Conservation (phyloP, 2,888 invertebrate species). For the Priocnemis perturbator region DNA sequence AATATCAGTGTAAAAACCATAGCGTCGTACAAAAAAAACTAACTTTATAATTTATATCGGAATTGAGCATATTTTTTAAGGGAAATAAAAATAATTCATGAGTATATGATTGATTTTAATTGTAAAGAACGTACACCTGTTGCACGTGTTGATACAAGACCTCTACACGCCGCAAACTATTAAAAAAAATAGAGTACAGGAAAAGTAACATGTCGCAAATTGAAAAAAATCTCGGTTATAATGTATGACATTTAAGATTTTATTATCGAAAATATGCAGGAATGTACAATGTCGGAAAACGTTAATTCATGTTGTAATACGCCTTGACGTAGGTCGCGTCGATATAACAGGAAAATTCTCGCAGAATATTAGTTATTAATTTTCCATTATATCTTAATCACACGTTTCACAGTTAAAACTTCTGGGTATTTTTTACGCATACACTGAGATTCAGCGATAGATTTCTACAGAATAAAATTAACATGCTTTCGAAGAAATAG, state of each 20-base stretch:
- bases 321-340: neutral
- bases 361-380: too few species aligned
- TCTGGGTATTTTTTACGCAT: too few species aligned
- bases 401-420: too few species aligned
- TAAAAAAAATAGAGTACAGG: slow-evolving; percentile 11
- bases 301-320: slow-evolving; percentile 26
- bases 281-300: slow-evolving; percentile 38
- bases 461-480: too few species aligned
- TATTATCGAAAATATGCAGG: slow-evolving; percentile 37
- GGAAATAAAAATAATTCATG: slow-evolving; percentile 11
- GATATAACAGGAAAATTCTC: too few species aligned
- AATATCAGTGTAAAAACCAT: slow-evolving; percentile 3
- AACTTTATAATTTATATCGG: slow-evolving; percentile 22
- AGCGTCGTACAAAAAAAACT: neutral
- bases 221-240: neutral
- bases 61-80: slow-evolving; percentile 34
- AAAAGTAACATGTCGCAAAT: neutral
- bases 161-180: neutral
- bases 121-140: neutral
- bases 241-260: slow-evolving; percentile 12
- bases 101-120: neutral
- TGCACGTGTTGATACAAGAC: neutral
- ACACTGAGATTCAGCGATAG: too few species aligned
- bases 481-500: too few species aligned
- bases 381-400: too few species aligned